Conservation (phyloP, 2,797 vertebrate species). For the Naso thynnoides region DNA sequence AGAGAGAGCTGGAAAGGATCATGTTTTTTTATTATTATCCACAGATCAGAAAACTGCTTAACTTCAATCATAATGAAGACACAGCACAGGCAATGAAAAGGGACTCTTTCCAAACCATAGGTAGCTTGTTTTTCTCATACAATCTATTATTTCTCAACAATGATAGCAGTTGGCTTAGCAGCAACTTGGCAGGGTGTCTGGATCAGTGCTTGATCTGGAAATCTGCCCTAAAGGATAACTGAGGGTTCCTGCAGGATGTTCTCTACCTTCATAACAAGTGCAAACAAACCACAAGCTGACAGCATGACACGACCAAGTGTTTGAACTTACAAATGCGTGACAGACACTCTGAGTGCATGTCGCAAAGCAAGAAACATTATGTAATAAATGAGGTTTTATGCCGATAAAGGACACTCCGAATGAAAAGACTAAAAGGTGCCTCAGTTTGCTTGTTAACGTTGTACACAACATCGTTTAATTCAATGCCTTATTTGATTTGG, state of each 20-base stretch:
- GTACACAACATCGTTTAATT: too few relatives aligned
- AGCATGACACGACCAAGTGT: neutral
- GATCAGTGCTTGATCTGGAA: neutral
- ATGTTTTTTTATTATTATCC: slow-evolving; percentile 31
- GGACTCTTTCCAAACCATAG: neutral
- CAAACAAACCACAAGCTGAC: neutral
- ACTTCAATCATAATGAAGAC: neutral
- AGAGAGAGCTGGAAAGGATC: slow-evolving; percentile 1
- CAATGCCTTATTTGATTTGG: neutral
- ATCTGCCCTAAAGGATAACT: slow-evolving; percentile 6
- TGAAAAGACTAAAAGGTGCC: neutral
- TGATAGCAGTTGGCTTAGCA: slow-evolving; percentile 7
- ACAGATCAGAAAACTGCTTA: slow-evolving; percentile 1
- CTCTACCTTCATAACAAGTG: slow-evolving; percentile 11
- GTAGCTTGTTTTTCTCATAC: slow-evolving; percentile 1
- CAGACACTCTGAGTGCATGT: neutral
- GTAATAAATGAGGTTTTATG: neutral
- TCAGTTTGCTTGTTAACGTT: too few relatives aligned
- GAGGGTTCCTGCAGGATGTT: slow-evolving; percentile 19
- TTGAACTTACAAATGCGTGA: neutral
- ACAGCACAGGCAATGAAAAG: neutral
- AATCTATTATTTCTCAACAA: neutral
- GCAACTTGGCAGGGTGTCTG: slow-evolving; percentile 6
- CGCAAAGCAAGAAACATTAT: neutral
- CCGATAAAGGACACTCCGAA: neutral